Base-by-base conservation (phyloP, 2,888 invertebrate species). In the Diplazon laetatorius region DNA sequence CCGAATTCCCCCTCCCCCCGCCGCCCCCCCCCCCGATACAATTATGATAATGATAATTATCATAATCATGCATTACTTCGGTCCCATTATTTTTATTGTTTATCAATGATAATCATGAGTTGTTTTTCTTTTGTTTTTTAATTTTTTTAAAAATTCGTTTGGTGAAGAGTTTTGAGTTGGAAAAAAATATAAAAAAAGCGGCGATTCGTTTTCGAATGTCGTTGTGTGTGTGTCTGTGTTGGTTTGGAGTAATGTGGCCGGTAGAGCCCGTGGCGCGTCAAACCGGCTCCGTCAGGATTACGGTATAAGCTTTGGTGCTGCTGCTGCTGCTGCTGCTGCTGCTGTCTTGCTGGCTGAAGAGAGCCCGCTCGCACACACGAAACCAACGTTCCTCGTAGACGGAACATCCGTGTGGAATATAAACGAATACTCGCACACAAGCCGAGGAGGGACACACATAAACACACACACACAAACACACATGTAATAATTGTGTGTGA, bases 181-280 rank as follows among this genome's bases (percentile, higher is more conserved):
- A 39, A 39, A 59, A 59, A 59, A 39, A 10, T 30, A 16, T 1
- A 39, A 39, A 59, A 59, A 59, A 39, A 10, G 18, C 12, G 10
- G 16, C 20, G 20, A n/a, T 37, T 55, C 9, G 37, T 10, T 39
- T 25, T 59, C 39, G 37, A 18, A 20, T 59, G 6, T 6, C 25
- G 10, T 3, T 37, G 35, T n/a, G 37, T 30, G 30, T 10, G 55
- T 55, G 55, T 25, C 14, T 35, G 25, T 35, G 52, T n/a, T 52
- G n/a, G 85, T 80, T 80, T 82, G 84, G 80, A 80, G 82, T 78
- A n/a, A n/a, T n/a, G n/a, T n/a, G n/a, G 78, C 70, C 82, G 85
- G 71, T 22, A 52, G 39, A 18, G 66, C 66, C 60, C 48, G 82
- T 82, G 85, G 85, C 85, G 85, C 82, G 84, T 37, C 57, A 57